Evolutionary conservation across 2,888 invertebrate species (phyloP), one percentile per base, ranked within the genome.

Genomic region (Tupiocoris notatus): DNA sequence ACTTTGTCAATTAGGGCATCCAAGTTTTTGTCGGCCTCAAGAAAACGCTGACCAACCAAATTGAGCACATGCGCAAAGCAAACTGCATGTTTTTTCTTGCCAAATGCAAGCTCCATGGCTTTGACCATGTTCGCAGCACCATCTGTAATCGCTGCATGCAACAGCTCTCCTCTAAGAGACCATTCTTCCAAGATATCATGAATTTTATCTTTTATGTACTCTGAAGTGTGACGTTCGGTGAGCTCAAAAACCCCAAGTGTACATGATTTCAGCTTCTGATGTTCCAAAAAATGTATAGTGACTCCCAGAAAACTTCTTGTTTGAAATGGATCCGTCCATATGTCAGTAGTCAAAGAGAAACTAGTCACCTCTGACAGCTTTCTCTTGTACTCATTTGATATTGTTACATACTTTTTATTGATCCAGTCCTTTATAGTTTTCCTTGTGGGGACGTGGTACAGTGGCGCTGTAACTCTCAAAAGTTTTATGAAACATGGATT

Each of bases 61-160:
- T 83, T 82, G 23, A 83, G 77, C 7, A 81, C 81, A 70, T 83
- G 82, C 2, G 82, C 83, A 80, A 82, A 82, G 73, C 83, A 83
- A 58, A 81, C 80, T 12, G 82, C 80, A 77, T 82, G 81, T 78
- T 78, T 81, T 79, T 63, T 74, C 65, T 79, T 80, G 3, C 82
- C 82, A 80, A 82, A 82, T 20, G 81, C 80, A 18, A 82, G 59
- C 58, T 81, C 80, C 16, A 82, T 81, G 56, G 82, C 83, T 71
- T 82, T 82, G 6, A 79, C 77, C 81, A 81, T 82, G 79, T 79
- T 80, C 9, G 80, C 79, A 62, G 66, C 80, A 77, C 80, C 80
- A 73, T 80, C 79, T 20, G 80, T 81, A 25, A 81, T 79, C 54
- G 81, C 79, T 25, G 80, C 79, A 17, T 64, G 25, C 23, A 83